A percentile compares a stretch with the other conserved stretches of the same genome.
These are phyloP conservation scores for Apamea epomidion DNA, from an alignment of 2,888 invertebrate species.

Conservation along the genomic window DNA sequence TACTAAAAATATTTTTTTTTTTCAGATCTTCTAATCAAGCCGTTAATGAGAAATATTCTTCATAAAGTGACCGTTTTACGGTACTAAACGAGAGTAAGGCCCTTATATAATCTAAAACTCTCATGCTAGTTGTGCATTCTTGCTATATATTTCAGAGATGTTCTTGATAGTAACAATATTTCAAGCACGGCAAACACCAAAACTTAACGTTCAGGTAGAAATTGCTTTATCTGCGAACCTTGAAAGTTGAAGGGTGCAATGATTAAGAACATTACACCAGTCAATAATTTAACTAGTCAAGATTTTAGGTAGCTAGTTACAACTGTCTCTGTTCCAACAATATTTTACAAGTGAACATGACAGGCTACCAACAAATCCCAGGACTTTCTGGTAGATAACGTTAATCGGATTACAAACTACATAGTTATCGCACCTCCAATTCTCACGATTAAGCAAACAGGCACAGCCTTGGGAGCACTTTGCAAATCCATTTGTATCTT, in stretches of 20 bases:
- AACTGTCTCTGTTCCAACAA: constrained; percentile 32
- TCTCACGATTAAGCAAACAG: constrained; percentile 67
- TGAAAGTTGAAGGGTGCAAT: constrained; percentile 24
- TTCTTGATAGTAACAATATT: background rate
- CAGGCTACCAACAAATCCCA: constrained; percentile 43
- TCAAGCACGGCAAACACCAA: background rate
- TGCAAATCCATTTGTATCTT: constrained; percentile 75
- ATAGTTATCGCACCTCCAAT: constrained; percentile 61
- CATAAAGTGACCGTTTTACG: no score
- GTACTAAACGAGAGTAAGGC: no score
- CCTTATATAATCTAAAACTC: background rate
- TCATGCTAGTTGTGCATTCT: background rate
- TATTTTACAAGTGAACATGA: constrained; percentile 52
- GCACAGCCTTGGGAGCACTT: constrained; percentile 64
- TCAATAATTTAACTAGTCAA: constrained; percentile 30
- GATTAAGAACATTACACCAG: constrained; percentile 13
- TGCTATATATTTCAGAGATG: background rate
- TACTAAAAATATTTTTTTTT: no score
- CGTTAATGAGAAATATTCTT: no score
- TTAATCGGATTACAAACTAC: constrained; percentile 69
- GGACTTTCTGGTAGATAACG: constrained; percentile 51
- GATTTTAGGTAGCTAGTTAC: constrained; percentile 22
- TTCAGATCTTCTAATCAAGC: no score
- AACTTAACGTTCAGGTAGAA: constrained; percentile 7
- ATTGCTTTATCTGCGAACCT: background rate